phyloP scores from a whole-genome alignment of 2,888 invertebrate species.

The Drosophila borborema region DNA sequence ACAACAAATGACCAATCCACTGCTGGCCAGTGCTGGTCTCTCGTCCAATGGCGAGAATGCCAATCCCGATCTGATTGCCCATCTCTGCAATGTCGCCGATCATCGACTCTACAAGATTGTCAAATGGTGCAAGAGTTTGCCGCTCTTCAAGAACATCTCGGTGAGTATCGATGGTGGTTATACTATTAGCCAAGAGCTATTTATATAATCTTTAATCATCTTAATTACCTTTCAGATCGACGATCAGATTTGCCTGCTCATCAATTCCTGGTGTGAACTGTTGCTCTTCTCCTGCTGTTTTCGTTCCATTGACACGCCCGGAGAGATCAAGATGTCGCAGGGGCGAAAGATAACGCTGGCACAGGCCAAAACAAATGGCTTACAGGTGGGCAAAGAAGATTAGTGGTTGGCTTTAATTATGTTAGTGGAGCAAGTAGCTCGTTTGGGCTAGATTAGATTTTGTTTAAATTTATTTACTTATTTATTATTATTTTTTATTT shows the following conservation, averaged over 20 bases:
- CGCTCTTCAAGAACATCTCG: constrained; percentile 97
- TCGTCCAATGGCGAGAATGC: constrained; percentile 87
- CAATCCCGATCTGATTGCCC: constrained; percentile 94
- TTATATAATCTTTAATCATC: not conserved
- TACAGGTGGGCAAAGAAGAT: constrained; percentile 86
- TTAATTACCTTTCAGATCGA: constrained; percentile 90
- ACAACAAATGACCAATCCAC: constrained; percentile 86
- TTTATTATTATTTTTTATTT: not conserved
- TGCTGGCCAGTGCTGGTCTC: constrained; percentile 86
- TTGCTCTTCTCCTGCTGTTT: constrained; percentile 96
- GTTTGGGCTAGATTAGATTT: not conserved
- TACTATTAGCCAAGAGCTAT: too few species aligned
- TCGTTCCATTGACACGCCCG: constrained; percentile 95
- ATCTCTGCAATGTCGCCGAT: constrained; percentile 97
- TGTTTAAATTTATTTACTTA: not conserved
- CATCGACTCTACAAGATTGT: constrained; percentile 98
- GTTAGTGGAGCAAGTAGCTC: not conserved
- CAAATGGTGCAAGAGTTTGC: constrained; percentile 99
- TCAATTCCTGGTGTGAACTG: constrained; percentile 99
- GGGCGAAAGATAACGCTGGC: constrained; percentile 85
- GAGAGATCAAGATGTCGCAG: constrained; percentile 91
- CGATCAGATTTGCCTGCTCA: constrained; percentile 98
- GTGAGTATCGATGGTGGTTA: constrained; percentile 86
- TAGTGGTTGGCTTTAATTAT: not conserved
- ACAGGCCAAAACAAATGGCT: constrained; percentile 84